These are phyloP conservation scores for Chionodraco myersi DNA, from an alignment of 2,113 vertebrate species.

Conservation along the genomic window DNA sequence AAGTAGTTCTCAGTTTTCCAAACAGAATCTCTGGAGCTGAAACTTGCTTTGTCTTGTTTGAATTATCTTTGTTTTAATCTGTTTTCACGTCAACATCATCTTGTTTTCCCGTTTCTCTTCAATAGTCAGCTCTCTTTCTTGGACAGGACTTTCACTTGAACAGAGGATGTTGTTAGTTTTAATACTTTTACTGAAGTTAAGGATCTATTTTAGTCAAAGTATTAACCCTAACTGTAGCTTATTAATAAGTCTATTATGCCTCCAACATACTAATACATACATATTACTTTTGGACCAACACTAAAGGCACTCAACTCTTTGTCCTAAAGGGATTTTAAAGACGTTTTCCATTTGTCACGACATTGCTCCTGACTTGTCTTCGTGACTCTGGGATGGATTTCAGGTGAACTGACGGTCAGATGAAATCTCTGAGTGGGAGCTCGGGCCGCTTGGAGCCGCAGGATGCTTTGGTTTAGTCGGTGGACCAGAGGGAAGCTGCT, in stretches of 20 bases:
- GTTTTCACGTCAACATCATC: not conserved
- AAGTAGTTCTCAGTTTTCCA: too few species aligned
- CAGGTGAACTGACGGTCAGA: constrained; percentile 1
- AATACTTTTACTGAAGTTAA: too few species aligned
- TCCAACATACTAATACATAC: too few species aligned
- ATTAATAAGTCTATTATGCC: too few species aligned
- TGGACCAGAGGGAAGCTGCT: constrained; percentile 9
- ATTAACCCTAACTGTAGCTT: too few species aligned
- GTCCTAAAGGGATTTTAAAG: too few species aligned
- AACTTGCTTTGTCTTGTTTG: constrained; percentile 32
- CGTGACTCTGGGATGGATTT: not conserved
- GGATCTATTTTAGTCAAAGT: too few species aligned
- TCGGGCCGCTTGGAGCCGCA: constrained; percentile 2
- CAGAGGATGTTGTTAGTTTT: too few species aligned
- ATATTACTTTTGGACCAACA: too few species aligned
- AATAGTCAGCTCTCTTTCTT: not conserved
- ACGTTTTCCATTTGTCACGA: not conserved
- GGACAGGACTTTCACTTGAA: not conserved
- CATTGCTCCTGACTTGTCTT: not conserved
- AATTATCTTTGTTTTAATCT: constrained; percentile 36
- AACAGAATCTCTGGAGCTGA: not conserved
- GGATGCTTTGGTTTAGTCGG: constrained; percentile 21
- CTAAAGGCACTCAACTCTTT: too few species aligned
- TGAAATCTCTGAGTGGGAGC: not conserved
- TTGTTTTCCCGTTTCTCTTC: not conserved